Evolutionary conservation across 1,140 invertebrate genomes (phyloP), one percentile per base, ranked within the genome.

Genomic region (Drosophila suzukii): DNA sequence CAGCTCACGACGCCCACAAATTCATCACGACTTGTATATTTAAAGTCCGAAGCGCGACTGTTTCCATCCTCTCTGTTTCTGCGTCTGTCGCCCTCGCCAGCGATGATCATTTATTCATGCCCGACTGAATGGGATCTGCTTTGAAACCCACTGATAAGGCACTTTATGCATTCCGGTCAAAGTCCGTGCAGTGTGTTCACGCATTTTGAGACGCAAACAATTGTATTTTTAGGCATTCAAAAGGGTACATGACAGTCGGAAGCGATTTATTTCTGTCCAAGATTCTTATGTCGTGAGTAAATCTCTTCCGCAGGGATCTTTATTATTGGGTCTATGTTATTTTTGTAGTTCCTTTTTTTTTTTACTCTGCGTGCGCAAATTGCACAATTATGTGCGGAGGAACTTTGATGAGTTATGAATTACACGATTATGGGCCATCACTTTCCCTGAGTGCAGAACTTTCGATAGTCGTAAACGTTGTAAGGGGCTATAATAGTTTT

Each of bases 151-250:
- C 39, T 70, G 66, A 67, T 70, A 70, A 68, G 62, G 39, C 41
- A 11, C 15, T 32, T 36, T 55, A 39, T 66, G 66, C 39, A 70
- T 70, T 62, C 58, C 44, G 58, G n/a, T 20, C 34, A 63, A 67
- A 67, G 62, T 70, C 41, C 66, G 17, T 34, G n/a, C 49, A 67
- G 62, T 67, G 41, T 43, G 47, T 30, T 20, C 36, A 54, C 49
- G 59, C 65, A 68, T 36, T 63, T 47, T 36, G 58, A 62, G 59
- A 17, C 63, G 44, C 36, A 51, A 51, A 51, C 63, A 43, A 36
- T 24, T 50, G 44, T 36, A 36, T 44, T 53, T 65, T 34, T 43
- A 36, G n/a, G 36, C 15, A 43, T 17, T n/a, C 24, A 20, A 27
- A 27, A 4, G 27, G 27, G 27, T 27, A 27, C 27, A 27, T 27